Percentiles rank a stretch among this genome's conserved stretches.
These are phyloP conservation scores for Erannis defoliaria DNA, from an alignment of 2,888 invertebrate species.

Conservation along the genomic window DNA sequence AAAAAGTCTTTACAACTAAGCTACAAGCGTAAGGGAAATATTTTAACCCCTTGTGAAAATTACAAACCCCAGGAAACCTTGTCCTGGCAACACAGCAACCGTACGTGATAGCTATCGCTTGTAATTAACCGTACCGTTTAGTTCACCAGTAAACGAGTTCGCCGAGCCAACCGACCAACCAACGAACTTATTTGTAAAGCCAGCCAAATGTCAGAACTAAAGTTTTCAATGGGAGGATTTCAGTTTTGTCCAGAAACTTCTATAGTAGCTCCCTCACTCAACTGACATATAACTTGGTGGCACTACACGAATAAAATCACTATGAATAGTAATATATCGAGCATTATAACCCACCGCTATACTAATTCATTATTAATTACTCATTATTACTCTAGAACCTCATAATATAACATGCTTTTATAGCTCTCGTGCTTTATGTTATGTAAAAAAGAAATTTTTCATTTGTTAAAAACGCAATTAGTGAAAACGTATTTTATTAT, in stretches of 20 bases:
- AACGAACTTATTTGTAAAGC: background rate
- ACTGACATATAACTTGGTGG: background rate
- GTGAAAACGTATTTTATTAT: slow-evolving; percentile 43
- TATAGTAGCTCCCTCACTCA: background rate
- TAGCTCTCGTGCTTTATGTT: slow-evolving; percentile 36
- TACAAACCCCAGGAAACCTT: background rate
- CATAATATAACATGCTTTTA: slow-evolving; percentile 39
- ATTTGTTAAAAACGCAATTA: slow-evolving; percentile 43
- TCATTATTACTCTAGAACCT: slow-evolving; percentile 43
- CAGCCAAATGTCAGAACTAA: background rate
- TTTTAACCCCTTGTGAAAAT: background rate
- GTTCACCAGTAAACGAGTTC: slow-evolving; percentile 69
- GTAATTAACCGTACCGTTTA: slow-evolving; percentile 81
- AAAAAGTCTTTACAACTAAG: too few relatives aligned
- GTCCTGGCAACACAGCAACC: slow-evolving; percentile 13
- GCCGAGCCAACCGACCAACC: slow-evolving; percentile 44
- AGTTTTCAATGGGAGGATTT: background rate
- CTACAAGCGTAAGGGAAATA: background rate
- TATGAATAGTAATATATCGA: slow-evolving; percentile 62
- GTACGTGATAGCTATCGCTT: slow-evolving; percentile 67
- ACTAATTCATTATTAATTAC: slow-evolving; percentile 56
- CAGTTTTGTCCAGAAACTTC: background rate
- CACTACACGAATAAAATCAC: slow-evolving; percentile 58
- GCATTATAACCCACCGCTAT: slow-evolving; percentile 52
- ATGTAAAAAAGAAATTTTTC: slow-evolving; percentile 43